These are phyloP conservation scores for Clarias macrocephalus DNA, from an alignment of 2,113 vertebrate genomes.

Conservation along the genomic window DNA sequence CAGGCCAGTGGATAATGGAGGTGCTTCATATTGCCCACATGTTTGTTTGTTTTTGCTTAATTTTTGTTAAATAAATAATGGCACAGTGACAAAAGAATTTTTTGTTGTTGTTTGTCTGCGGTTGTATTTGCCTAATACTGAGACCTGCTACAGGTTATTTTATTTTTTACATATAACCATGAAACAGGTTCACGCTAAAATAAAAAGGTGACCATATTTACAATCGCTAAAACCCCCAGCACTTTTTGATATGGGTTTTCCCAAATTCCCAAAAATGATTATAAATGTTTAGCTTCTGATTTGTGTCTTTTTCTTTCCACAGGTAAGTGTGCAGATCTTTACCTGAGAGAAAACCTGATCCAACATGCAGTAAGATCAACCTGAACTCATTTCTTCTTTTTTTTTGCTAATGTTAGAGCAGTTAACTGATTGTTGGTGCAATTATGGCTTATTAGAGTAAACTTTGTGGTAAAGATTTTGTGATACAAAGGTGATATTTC, in stretches of 20 bases:
- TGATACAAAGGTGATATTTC: too few relatives aligned
- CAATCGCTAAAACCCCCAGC: neutral
- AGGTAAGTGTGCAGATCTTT: slow-evolving; percentile 27
- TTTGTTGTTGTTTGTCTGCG: too few relatives aligned
- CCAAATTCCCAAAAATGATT: neutral
- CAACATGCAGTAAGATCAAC: slow-evolving; percentile 9
- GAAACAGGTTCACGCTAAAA: neutral
- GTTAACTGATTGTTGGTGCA: too few relatives aligned
- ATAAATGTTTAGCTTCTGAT: neutral
- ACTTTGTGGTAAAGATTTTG: neutral
- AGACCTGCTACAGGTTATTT: too few relatives aligned
- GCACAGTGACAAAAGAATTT: too few relatives aligned
- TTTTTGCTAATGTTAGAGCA: neutral
- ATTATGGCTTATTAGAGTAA: neutral
- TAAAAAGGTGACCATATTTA: neutral
- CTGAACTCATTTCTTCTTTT: neutral
- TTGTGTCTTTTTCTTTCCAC: neutral
- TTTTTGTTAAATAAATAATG: too few relatives aligned
- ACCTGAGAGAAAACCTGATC: neutral
- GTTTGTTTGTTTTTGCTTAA: too few relatives aligned
- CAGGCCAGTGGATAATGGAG: too few relatives aligned
- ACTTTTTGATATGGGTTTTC: neutral
- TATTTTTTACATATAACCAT: neutral
- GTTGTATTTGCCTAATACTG: too few relatives aligned
- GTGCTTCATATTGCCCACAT: too few relatives aligned